phyloP scores from a whole-genome alignment of 1,140 invertebrate genomes.

The Pomacea maculata region DNA sequence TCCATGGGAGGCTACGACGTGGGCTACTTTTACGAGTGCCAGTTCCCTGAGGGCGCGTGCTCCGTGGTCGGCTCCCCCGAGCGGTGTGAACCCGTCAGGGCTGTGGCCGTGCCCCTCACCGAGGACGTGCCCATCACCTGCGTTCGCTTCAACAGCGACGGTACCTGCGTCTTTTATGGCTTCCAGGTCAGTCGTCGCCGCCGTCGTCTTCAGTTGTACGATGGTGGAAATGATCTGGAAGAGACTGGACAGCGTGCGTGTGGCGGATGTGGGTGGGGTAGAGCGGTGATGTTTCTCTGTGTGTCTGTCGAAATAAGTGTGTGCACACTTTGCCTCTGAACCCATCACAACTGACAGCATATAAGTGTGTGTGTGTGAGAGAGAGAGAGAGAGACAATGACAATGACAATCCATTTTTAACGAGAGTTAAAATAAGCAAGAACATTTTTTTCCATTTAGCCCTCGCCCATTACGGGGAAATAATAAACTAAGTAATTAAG shows the following conservation, averaged over 20 bases:
- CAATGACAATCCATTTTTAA: no score
- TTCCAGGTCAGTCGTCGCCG: conserved; percentile 5
- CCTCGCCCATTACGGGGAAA: no score
- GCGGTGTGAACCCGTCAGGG: background rate
- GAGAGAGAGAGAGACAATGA: background rate
- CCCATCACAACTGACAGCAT: background rate
- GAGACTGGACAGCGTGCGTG: no score
- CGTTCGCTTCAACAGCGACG: conserved; percentile 10
- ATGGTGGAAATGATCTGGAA: no score
- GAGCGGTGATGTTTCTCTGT: background rate
- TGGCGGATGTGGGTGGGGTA: no score
- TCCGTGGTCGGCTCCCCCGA: no score
- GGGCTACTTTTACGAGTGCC: conserved; percentile 27
- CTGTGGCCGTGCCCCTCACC: conserved; percentile 16
- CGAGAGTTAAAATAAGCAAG: no score
- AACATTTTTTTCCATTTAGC: no score
- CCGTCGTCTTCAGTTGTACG: no score
- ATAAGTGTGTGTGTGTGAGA: background rate
- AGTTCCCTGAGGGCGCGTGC: background rate
- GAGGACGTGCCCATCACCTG: conserved; percentile 18
- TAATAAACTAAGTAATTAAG: no score
- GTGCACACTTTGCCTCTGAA: background rate
- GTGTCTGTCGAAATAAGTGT: conserved; percentile 2
- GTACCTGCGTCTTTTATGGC: conserved; percentile 21
- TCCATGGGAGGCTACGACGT: conserved; percentile 29